Percentiles rank a stretch among this genome's conserved stretches.
phyloP scores from a whole-genome alignment of 1,140 invertebrate genomes.

The Drosophila lacertosa region DNA sequence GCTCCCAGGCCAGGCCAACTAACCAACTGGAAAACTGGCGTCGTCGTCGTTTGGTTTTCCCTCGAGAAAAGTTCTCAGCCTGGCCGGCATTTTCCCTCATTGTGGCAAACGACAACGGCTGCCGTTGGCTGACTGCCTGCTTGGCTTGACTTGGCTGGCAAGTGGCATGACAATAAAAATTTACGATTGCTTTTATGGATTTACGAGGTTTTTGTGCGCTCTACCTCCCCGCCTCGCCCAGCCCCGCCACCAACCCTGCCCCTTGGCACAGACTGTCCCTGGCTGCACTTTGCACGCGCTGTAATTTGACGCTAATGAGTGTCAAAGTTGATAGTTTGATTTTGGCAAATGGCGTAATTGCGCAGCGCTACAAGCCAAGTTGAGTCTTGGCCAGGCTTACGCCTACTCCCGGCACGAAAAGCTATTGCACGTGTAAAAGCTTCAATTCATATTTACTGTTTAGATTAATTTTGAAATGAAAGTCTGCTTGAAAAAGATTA shows the following conservation, averaged over 20 bases:
- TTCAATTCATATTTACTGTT: not conserved
- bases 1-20: slow-evolving; percentile 15
- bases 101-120: slow-evolving; percentile 22
- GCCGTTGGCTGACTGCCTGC: slow-evolving; percentile 5
- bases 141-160: no score
- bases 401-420: not conserved
- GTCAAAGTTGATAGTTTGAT: slow-evolving; percentile 78
- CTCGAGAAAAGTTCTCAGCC: slow-evolving; percentile 78
- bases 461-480: not conserved
- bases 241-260: not conserved
- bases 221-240: slow-evolving; percentile 17
- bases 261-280: not conserved
- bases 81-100: slow-evolving; percentile 50
- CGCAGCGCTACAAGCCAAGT: slow-evolving; percentile 11
- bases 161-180: slow-evolving; percentile 82
- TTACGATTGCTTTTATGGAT: slow-evolving; percentile 82
- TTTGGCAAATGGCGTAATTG: slow-evolving; percentile 73
- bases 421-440: not conserved
- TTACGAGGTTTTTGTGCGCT: slow-evolving; percentile 69
- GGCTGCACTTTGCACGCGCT: slow-evolving; percentile 45
- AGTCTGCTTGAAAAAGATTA: no score
- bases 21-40: slow-evolving; percentile 49
- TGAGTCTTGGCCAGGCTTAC: not conserved
- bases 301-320: slow-evolving; percentile 80
- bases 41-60: slow-evolving; percentile 59